These are phyloP conservation scores for Achroia grisella DNA, from an alignment of 1,140 invertebrate species.

Conservation along the genomic window DNA sequence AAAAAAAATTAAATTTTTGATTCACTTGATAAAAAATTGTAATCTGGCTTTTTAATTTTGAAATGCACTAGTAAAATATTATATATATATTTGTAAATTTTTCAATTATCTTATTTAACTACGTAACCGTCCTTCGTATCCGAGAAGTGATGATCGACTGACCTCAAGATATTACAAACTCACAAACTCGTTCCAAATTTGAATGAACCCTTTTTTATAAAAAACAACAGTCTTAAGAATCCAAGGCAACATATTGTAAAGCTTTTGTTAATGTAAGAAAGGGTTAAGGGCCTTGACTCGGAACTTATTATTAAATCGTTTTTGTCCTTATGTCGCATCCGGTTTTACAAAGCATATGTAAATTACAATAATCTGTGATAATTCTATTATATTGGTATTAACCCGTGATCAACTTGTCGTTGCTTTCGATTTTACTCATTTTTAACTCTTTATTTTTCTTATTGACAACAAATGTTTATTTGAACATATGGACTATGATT, in stretches of 20 bases:
- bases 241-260: constrained; percentile 64
- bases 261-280: constrained; percentile 63
- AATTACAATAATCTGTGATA: constrained; percentile 69
- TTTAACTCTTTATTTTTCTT: constrained; percentile 18
- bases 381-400: constrained; percentile 67
- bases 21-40: no score
- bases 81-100: no score
- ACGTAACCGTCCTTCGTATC: constrained; percentile 30
- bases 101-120: no score
- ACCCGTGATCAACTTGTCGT: constrained; percentile 60
- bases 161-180: constrained; percentile 37
- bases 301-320: constrained; percentile 72
- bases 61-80: no score
- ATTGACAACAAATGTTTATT: constrained; percentile 46
- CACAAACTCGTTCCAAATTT: constrained; percentile 64
- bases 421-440: constrained; percentile 19
- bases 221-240: constrained; percentile 51
- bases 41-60: no score
- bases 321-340: constrained; percentile 68
- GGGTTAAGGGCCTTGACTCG: constrained; percentile 59
- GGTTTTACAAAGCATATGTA: constrained; percentile 67
- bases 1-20: no score
- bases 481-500: constrained; percentile 41
- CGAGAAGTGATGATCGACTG: constrained; percentile 48
- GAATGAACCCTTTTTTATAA: constrained; percentile 59